phyloP scores from a whole-genome alignment of 2,113 vertebrate genomes.

The Cebidichthys violaceus region DNA sequence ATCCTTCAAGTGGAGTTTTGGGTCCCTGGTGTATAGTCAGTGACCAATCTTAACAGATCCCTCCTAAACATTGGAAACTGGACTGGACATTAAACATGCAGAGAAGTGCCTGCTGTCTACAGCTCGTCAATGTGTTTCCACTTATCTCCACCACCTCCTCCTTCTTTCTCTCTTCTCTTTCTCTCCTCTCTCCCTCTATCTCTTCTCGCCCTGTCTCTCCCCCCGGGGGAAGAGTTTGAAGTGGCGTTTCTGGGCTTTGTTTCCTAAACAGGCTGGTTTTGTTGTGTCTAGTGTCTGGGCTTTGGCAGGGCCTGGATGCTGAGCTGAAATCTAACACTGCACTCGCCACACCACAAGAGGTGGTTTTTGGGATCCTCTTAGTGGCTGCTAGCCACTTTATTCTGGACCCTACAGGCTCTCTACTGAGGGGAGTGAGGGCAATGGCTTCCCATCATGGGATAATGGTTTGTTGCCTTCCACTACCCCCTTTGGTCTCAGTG shows the following conservation, averaged over 20 bases:
- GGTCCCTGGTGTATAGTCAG: constrained; percentile 24
- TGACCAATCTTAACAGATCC: constrained; percentile 45
- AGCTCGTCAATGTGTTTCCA: constrained; percentile 74
- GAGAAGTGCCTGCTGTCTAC: constrained; percentile 62
- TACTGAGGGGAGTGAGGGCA: constrained; percentile 31
- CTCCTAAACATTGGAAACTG: constrained; percentile 30
- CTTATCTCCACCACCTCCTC: constrained; percentile 55
- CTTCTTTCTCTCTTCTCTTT: constrained; percentile 29
- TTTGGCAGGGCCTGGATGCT: constrained; percentile 62
- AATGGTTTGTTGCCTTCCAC: constrained; percentile 27
- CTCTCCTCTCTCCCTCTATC: constrained; percentile 20
- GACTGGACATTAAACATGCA: constrained; percentile 42
- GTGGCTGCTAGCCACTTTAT: constrained; percentile 56
- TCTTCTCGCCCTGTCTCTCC: constrained; percentile 51
- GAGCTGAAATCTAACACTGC: constrained; percentile 68
- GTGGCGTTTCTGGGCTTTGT: constrained; percentile 69
- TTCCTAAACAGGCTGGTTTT: constrained; percentile 68
- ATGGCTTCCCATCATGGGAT: constrained; percentile 43
- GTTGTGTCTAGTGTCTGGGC: constrained; percentile 77
- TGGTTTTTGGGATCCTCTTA: constrained; percentile 61
- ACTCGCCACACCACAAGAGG: constrained; percentile 53
- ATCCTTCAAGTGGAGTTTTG: constrained; percentile 23
- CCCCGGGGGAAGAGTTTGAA: constrained; percentile 67
- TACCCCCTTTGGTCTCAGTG: background rate
- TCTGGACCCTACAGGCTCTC: constrained; percentile 52